A percentile compares a stretch with the other conserved stretches of the same genome.
Evolutionary conservation across 2,888 invertebrate genomes (phyloP).

Genomic region (Trichopria drosophilae): DNA sequence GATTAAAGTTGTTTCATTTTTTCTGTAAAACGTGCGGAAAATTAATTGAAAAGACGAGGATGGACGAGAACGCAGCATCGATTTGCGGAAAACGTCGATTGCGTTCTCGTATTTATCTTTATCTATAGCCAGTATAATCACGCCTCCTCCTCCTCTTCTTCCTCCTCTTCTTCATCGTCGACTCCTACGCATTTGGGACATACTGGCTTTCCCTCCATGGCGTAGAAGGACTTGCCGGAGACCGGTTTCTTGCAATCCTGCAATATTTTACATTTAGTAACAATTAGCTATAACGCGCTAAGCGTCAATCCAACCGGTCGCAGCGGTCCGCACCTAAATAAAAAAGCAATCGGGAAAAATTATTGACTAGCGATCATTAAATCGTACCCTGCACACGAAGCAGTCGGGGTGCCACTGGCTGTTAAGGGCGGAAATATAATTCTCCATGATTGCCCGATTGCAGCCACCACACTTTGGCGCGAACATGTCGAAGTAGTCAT

Average conservation of each 20-base stretch:
- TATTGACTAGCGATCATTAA: not conserved
- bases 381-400: conserved; percentile 95
- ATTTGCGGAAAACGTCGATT: not conserved
- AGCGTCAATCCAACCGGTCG: no score
- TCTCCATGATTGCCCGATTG: conserved; percentile 93
- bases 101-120: not conserved
- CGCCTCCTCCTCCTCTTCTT: conserved; percentile 51
- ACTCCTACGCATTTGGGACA: conserved; percentile 92
- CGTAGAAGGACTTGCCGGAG: conserved; percentile 94
- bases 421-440: conserved; percentile 96
- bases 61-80: no score
- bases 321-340: not conserved
- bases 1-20: not conserved
- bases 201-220: conserved; percentile 95
- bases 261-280: no score
- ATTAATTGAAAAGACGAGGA: not conserved
- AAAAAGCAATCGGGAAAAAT: not conserved
- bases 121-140: conserved; percentile 3
- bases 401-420: conserved; percentile 99
- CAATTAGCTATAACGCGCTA: no score
- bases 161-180: conserved; percentile 77
- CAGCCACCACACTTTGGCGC: conserved; percentile 98
- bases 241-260: conserved; percentile 94
- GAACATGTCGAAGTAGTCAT: conserved; percentile 96
- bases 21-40: not conserved